phyloP scores from a whole-genome alignment of 1,140 invertebrate species.

The Calliopsis andreniformis region DNA sequence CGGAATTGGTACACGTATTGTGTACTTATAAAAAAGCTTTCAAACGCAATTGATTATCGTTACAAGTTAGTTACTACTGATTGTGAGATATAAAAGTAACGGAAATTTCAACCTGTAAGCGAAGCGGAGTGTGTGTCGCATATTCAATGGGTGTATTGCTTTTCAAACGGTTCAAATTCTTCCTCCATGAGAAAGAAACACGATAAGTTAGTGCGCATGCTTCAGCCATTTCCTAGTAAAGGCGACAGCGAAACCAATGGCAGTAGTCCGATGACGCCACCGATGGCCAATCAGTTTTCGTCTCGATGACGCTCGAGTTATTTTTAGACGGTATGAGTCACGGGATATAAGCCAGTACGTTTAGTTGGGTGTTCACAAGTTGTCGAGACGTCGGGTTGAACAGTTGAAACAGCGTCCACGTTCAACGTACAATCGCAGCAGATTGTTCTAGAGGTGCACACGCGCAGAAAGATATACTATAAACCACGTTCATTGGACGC shows the following conservation, averaged over 20 bases:
- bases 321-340: conserved; percentile 80
- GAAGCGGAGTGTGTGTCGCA: conserved; percentile 1
- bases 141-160: conserved; percentile 47
- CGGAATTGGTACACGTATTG: too few species aligned
- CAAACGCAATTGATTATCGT: too few species aligned
- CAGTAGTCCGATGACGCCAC: conserved; percentile 69
- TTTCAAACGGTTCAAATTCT: conserved; percentile 64
- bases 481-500: conserved; percentile 44
- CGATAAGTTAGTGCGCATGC: conserved; percentile 53
- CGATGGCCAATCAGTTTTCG: conserved; percentile 69
- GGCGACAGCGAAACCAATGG: conserved; percentile 61
- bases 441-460: conserved; percentile 43
- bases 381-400: conserved; percentile 70
- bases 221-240: conserved; percentile 64
- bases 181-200: conserved; percentile 51
- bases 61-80: too few species aligned
- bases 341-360: conserved; percentile 79
- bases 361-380: conserved; percentile 77
- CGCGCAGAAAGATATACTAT: conserved; percentile 39
- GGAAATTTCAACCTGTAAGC: conserved; percentile 27
- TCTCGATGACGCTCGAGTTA: conserved; percentile 76
- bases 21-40: too few species aligned
- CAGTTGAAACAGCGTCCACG: conserved; percentile 36
- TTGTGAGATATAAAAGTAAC: conserved; percentile 42
- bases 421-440: conserved; percentile 24